Base-by-base conservation (phyloP, 1,140 invertebrate species). In the Ostrea denselamellosa region DNA sequence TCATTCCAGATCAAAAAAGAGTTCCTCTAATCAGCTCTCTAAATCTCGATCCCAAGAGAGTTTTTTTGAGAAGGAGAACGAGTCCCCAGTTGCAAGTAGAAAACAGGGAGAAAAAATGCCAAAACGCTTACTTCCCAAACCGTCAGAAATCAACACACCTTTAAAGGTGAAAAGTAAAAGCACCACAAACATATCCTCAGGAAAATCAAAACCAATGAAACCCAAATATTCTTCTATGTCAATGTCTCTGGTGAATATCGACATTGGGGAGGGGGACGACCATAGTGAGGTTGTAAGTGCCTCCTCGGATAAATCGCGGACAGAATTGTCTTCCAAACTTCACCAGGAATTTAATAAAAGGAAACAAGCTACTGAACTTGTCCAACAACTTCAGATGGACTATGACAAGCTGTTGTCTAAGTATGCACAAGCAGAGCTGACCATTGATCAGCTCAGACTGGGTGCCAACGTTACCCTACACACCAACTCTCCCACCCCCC, bases 401-500 rank as follows among this genome's bases (percentile, higher is more conserved):
- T 94, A 94, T 89, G 93, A 94, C 85, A 93, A 91, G 68, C 88
- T 95, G 28, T 89, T 95, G 87, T 92, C 93, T 77, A 95, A 95
- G 88, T 95, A 95, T 90, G 95, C 95, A 14, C 88, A 93, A 54
- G 95, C 95, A 0, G 95, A 95, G 83, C 91, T 95, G 10, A 95
- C 93, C 14, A 95, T 95, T 87, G 95, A 95, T 89, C 93, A 95
- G 86, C 90, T 95, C 88, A 87, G 95, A 77, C 91, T 95, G 2
- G 94, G 93, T 25, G 93, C 93, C 22, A 93, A 91, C 77, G 91
- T 94, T 5, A 93, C 90, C 19, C 84, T 94, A 14, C 92, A 94
- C 87, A 88, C 93, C 7, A 92, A 93, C 77, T 93, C 93, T 3
- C 93, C 94, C 3, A 93, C 91, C 8, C 93, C 94, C 0, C 86